Evolutionary conservation across 2,888 invertebrate species (phyloP).

Genomic region (Polia nebulosa): DNA sequence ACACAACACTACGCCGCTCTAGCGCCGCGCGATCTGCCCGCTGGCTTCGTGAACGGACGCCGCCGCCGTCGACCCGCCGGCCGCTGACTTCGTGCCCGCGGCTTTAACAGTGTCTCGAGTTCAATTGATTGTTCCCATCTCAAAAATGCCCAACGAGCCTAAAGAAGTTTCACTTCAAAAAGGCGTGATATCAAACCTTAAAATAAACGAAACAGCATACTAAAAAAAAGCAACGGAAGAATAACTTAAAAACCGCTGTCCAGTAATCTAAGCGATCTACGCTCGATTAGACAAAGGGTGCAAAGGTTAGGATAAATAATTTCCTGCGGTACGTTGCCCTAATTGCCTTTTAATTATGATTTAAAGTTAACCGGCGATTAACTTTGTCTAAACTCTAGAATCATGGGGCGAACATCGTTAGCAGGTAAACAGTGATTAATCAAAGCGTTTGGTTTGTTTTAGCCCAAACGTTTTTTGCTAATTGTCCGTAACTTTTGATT

Average conservation of each 20-base stretch:
- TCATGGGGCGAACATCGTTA: constrained; percentile 64
- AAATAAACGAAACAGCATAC: neutral
- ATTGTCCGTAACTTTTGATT: constrained; percentile 62
- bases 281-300: constrained; percentile 67
- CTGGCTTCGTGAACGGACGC: no score
- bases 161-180: neutral
- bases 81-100: no score
- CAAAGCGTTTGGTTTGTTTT: constrained; percentile 61
- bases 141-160: no score
- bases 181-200: neutral
- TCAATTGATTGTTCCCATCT: no score
- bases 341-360: constrained; percentile 77
- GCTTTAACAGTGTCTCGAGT: no score
- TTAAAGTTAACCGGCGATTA: constrained; percentile 67
- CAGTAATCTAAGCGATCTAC: constrained; percentile 50
- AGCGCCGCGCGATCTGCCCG: no score
- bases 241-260: constrained; percentile 24
- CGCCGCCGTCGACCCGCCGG: no score
- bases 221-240: constrained; percentile 2
- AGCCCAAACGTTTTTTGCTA: constrained; percentile 62
- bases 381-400: constrained; percentile 63
- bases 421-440: constrained; percentile 69
- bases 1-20: no score
- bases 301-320: constrained; percentile 68
- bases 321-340: constrained; percentile 61